phyloP scores from a whole-genome alignment of 2,888 invertebrate genomes.

The Folsomia candida region DNA sequence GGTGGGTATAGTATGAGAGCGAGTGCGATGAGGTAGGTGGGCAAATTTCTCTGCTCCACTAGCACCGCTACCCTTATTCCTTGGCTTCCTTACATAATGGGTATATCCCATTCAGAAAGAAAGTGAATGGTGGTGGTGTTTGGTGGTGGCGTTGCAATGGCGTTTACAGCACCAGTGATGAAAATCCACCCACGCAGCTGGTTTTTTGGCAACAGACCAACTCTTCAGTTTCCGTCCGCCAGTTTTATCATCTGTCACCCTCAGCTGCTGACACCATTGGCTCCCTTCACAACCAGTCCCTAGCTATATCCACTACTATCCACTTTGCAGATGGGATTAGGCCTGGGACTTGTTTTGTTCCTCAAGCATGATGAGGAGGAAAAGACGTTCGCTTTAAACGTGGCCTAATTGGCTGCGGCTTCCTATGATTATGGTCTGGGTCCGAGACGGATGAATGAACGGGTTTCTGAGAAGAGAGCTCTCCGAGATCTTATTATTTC shows the following conservation, averaged over 20 bases:
- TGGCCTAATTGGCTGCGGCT: background rate
- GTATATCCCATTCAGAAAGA: conserved; percentile 1
- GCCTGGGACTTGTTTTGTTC: background rate
- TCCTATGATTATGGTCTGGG: no score
- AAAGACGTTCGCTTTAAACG: background rate
- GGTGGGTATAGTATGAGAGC: background rate
- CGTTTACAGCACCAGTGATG: no score
- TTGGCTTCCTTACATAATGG: background rate
- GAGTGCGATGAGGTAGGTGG: background rate
- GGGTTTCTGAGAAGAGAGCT: no score
- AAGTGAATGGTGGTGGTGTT: background rate
- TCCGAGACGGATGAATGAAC: no score
- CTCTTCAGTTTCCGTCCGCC: conserved; percentile 35
- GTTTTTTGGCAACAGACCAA: conserved; percentile 42
- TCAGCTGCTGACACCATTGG: conserved; percentile 38
- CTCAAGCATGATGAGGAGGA: background rate
- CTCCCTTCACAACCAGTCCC: conserved; percentile 17
- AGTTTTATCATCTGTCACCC: conserved; percentile 49
- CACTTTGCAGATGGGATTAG: background rate
- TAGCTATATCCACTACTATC: background rate
- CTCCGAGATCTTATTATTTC: no score
- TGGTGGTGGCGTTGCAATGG: background rate
- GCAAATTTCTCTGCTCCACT: background rate
- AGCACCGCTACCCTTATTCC: no score
- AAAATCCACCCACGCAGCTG: conserved; percentile 46